Percentiles rank a stretch among this genome's conserved stretches.
These are phyloP conservation scores for Lerista edwardsae DNA, from an alignment of 2,797 vertebrate species.

Conservation along the genomic window DNA sequence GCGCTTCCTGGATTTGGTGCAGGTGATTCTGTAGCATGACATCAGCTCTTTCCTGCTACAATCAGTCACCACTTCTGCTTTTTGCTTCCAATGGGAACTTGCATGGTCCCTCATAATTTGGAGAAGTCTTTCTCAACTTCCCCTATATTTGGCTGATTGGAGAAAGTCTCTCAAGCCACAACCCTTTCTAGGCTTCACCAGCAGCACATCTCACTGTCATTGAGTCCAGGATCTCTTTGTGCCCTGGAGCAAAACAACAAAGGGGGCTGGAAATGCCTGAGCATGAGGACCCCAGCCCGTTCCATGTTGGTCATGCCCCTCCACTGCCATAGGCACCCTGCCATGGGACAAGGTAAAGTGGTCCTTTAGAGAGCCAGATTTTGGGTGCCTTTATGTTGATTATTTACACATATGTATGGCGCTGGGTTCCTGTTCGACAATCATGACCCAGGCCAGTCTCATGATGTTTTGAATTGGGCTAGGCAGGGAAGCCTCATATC, in stretches of 20 bases:
- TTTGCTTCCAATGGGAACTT: not conserved
- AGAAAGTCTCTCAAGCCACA: not conserved
- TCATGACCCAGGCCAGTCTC: no score
- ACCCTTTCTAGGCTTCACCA: not conserved
- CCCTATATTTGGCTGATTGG: not conserved
- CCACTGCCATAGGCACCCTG: no score
- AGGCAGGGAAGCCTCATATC: no score
- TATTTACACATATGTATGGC: no score
- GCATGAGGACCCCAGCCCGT: slow-evolving; percentile 15
- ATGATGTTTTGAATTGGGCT: no score
- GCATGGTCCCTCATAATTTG: not conserved
- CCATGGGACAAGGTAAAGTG: no score
- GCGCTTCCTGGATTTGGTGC: no score
- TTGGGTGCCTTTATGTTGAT: no score
- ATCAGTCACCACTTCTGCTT: not conserved
- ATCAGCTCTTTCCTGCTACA: not conserved
- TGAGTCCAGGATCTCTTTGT: not conserved
- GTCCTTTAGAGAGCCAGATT: no score
- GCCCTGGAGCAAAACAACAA: no score
- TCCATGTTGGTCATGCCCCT: not conserved
- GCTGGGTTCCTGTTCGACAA: no score
- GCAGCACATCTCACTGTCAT: not conserved
- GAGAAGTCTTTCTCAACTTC: not conserved
- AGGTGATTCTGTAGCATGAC: no score
- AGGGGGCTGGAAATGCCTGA: not conserved